Conservation (phyloP, 2,888 invertebrate genomes). For the Acanthosepion esculentum region DNA sequence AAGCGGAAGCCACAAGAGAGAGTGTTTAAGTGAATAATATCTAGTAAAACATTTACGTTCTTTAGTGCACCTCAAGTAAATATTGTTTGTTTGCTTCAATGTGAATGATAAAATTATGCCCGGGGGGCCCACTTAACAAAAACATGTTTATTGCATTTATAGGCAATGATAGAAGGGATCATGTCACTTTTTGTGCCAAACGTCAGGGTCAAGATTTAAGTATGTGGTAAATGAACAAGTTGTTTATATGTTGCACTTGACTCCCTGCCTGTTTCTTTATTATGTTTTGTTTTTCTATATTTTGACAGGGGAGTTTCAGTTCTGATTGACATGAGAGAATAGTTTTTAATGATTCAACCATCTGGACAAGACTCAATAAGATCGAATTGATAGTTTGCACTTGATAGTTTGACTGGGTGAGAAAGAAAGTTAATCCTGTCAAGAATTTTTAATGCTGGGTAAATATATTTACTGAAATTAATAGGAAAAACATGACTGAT, state of each 20-base stretch:
- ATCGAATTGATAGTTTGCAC: not conserved
- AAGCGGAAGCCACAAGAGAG: too few relatives aligned
- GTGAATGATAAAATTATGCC: too few relatives aligned
- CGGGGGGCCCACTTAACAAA: too few relatives aligned
- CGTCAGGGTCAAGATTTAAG: not conserved
- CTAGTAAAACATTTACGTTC: too few relatives aligned
- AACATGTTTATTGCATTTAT: too few relatives aligned
- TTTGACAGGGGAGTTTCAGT: not conserved
- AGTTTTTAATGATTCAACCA: not conserved
- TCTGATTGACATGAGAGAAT: not conserved
- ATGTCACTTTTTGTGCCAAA: not conserved
- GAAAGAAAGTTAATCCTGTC: not conserved
- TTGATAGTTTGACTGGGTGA: not conserved
- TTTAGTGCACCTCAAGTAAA: too few relatives aligned
- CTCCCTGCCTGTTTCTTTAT: not conserved
- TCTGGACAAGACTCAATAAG: not conserved
- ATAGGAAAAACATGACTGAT: too few relatives aligned
- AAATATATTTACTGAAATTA: not conserved
- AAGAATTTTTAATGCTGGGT: not conserved
- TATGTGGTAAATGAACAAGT: not conserved
- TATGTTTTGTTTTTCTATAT: not conserved
- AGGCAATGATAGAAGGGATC: not conserved
- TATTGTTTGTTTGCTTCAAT: too few relatives aligned
- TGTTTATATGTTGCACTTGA: not conserved
- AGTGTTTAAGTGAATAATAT: not conserved